Conservation (phyloP, 2,113 vertebrate genomes). For the Amia ocellicauda region DNA sequence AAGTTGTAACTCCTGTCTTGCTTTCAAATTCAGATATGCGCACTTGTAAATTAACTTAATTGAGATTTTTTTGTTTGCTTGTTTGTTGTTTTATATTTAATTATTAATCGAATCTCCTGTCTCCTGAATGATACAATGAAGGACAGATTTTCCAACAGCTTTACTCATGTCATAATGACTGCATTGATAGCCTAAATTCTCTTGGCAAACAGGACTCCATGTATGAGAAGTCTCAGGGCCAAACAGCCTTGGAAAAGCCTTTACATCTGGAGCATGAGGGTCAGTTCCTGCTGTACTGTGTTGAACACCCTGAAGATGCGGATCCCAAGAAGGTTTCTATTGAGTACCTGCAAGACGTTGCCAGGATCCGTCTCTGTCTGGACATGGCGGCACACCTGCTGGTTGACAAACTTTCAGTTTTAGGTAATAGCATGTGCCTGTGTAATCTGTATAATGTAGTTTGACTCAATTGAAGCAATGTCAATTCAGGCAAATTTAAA, state of each 20-base stretch:
- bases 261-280: conserved; percentile 42
- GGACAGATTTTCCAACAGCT: too few species aligned
- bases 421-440: too few species aligned
- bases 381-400: conserved; percentile 68
- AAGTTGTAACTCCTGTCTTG: not conserved
- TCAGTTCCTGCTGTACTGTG: conserved; percentile 48
- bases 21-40: not conserved
- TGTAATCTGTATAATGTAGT: not conserved
- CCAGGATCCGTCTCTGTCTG: conserved; percentile 75
- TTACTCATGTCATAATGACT: too few species aligned
- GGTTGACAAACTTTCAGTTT: conserved; percentile 21
- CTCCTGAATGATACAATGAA: too few species aligned
- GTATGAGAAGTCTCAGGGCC: conserved; percentile 69
- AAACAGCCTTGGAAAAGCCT: conserved; percentile 28
- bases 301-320: not conserved
- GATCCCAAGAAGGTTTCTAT: conserved; percentile 46
- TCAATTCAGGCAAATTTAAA: too few species aligned
- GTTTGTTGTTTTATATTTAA: not conserved
- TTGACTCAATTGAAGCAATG: not conserved
- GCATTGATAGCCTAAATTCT: too few species aligned
- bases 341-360: conserved; percentile 75
- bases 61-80: not conserved
- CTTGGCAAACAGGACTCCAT: conserved; percentile 76
- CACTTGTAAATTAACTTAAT: too few species aligned
- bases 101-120: too few species aligned